Evolutionary conservation across 2,888 invertebrate species (phyloP), one percentile per base, ranked within the genome.

Genomic region (Cetonia aurata): DNA sequence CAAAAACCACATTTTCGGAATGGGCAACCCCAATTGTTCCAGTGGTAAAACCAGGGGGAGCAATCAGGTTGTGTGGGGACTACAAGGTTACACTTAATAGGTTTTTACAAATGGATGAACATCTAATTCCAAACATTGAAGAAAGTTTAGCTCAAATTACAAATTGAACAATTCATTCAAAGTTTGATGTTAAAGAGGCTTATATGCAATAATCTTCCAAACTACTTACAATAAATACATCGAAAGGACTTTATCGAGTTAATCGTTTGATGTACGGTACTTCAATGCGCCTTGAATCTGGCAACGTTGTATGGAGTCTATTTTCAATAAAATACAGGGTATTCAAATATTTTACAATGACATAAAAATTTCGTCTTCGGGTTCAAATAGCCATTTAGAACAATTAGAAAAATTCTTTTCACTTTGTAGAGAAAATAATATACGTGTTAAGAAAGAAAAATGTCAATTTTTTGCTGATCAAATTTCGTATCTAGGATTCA

Each of bases 221-320:
- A 44, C 44, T 44, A 44, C 44, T 44, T 13, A 44, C 44, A 44
- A 44, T 44, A n/a, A 44, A 44, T 44, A 44, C 44, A 44, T 44
- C 44, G 12, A 44, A 44, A 6, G 13, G 44, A n/a, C 13, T 44
- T n/a, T 44, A 25, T 13, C 44, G 44, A 10, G 44, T 44, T 13
- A 44, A 44, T 44, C 10, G 44, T n/a, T 44, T 44, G 13, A 44
- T 44, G 44, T 44, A 44, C 13, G 44, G 13, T 25, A 44, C 6
- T 44, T 44, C 44, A 3, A 44, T 44, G 44, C 44, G 10, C 44
- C 44, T n/a, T 10, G 3, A 13, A 44, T 44, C 3, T 44, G 42
- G 44, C 44, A 44, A 44, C 44, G 44, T n/a, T 44, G 44, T 44
- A 44, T 44, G 44, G 44, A 44, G 13, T 44, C 44, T 13, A 44